Evolutionary conservation across 2,888 invertebrate genomes (phyloP), one percentile per base, ranked within the genome.

Genomic region (Agonum fuliginosum): DNA sequence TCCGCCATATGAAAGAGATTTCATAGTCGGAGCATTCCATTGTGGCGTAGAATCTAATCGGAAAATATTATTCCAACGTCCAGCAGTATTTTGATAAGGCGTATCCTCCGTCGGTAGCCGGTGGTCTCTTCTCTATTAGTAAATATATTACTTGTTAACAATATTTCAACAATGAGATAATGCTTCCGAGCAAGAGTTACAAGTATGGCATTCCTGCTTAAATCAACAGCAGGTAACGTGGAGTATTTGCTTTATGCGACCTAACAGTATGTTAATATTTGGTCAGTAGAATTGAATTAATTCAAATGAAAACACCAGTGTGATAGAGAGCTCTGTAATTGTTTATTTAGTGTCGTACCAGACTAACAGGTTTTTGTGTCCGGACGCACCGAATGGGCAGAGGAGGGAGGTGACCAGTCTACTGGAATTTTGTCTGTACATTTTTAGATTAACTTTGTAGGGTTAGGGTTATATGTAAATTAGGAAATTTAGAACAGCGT

Each of bases 221-320:
- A 75, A 75, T 75, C 75, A 75, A 75, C 75, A 75, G n/a, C 34
- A 72, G 51, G 62, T 74, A 74, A 46, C 65, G 19, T 48, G 65
- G 27, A 37, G 6, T 77, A 77, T 77, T 77, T 77, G 41, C 70
- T 70, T 70, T 70, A 54, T 22, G 70, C 70, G 77, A 77, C 77
- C 77, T 77, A 77, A 77, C 77, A 70, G 77, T 77, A 77, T 77
- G 77, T 77, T 77, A 77, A 77, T 77, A 77, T 77, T 77, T 77
- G 77, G 77, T 77, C 77, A 77, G 70, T 69, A 77, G 77, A 77
- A 77, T 77, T 77, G 77, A 77, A 77, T 77, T 77, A 77, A 77
- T 77, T 69, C 77, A 77, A 77, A 77, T 77, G 77, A 77, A 77
- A 77, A 77, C 77, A 77, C 24, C 70, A 70, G 46, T 46, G 70